phyloP scores from a whole-genome alignment of 2,113 vertebrate species.

The Dasypus novemcinctus region DNA sequence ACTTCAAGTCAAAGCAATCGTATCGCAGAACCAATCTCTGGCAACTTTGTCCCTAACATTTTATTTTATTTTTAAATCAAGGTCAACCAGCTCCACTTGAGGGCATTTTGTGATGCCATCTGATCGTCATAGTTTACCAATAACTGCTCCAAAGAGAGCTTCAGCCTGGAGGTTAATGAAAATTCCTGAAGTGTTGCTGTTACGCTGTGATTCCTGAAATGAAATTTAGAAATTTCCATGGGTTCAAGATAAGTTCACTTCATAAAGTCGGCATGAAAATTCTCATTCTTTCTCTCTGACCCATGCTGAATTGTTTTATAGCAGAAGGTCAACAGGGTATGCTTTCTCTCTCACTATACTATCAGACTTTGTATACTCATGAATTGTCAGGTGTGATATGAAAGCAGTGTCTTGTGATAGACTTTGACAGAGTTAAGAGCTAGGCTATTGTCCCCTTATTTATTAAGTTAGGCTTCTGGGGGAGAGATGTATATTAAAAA shows the following conservation, averaged over 20 bases:
- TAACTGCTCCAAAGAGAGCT: conserved; percentile 33
- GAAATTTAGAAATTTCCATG: conserved; percentile 70
- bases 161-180: conserved; percentile 53
- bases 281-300: conserved; percentile 50
- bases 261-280: conserved; percentile 63
- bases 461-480: conserved; percentile 62
- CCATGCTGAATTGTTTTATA: conserved; percentile 5
- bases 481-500: conserved; percentile 45
- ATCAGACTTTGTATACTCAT: conserved; percentile 15
- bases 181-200: conserved; percentile 31
- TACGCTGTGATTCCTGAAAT: conserved; percentile 43
- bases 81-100: conserved; percentile 43
- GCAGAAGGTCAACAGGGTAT: conserved; percentile 44
- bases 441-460: conserved; percentile 43
- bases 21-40: conserved; percentile 38
- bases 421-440: conserved; percentile 54
- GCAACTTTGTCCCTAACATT: conserved; percentile 26
- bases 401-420: conserved; percentile 61
- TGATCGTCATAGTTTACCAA: conserved; percentile 38
- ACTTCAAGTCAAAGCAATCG: conserved; percentile 58
- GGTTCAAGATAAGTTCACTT: conserved; percentile 72
- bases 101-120: conserved; percentile 33
- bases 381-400: conserved; percentile 55
- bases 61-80: conserved; percentile 51
- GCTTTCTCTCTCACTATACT: neutral